Base-by-base conservation (phyloP, 2,797 vertebrate genomes). In the Bovichtus diacanthus region DNA sequence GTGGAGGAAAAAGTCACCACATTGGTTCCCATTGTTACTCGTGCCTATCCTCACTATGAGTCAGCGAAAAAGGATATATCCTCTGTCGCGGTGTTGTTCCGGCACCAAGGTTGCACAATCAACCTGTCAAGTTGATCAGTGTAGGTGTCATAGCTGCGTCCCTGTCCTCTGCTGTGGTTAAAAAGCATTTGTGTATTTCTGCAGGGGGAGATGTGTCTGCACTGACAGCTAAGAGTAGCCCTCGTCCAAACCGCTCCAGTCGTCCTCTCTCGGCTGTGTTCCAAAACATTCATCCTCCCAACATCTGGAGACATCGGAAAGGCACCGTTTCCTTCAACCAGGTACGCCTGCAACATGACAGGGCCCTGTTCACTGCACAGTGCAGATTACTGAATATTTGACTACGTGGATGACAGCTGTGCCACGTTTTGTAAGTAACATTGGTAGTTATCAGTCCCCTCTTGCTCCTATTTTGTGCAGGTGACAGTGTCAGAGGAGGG, bases 221-320 rank as follows among this genome's bases (percentile, higher is more conserved):
- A 0, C 47, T 82, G 66, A 94, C 95, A 38, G 86, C 92, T 78
- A 96, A 94, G 80, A 94, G 92, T 60, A 96, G 96, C 60, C 95
- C 96, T 62, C 92, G 93, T 69, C 85, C 93, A 27, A 84, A 92
- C 78, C 96, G 96, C 83, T 95, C 94, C 83, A 95, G 94, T 81
- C 97, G 96, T 63, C 94, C 97, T 23, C 96, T 99, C 67, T 98
- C 98, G 2, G 92, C 97, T 0, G 95, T 99, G 65, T 97, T 99
- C 84, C 97, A 98, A 81, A 98, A 96, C 91, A 97, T 99, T 86
- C 95, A 97, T 87, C 96, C 97, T 44, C 94, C 97, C 3, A 96
- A 96, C 88, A 96, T 99, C 82, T 97, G 96, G 96, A 97, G 95
- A 82, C 97, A 96, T 80, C 97, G 97, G 79, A 98, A 96, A 94